A percentile compares a stretch with the other conserved stretches of the same genome.
These are phyloP conservation scores for Lasioglossum albipes DNA, from an alignment of 1,140 invertebrate species.

Conservation along the genomic window DNA sequence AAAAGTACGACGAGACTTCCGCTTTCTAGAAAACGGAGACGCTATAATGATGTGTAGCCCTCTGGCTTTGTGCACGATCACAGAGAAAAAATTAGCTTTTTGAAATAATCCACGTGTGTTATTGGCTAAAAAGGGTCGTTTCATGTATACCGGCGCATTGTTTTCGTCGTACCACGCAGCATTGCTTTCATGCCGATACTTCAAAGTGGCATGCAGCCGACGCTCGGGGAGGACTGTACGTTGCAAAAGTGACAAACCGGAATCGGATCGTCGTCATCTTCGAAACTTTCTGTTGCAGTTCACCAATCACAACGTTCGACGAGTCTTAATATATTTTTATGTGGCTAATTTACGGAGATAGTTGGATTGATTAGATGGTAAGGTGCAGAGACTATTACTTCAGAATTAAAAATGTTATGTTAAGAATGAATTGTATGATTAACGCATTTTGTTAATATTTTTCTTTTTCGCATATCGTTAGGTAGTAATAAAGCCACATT, in stretches of 20 bases:
- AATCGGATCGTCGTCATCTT: conserved; percentile 4
- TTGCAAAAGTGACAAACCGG: conserved; percentile 57
- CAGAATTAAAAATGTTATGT: too few relatives aligned
- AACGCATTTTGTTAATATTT: too few relatives aligned
- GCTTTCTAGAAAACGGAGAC: conserved; percentile 61
- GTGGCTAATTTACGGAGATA: too few relatives aligned
- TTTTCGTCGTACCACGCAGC: conserved; percentile 72
- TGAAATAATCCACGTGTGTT: conserved; percentile 79
- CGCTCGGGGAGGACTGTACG: conserved; percentile 55
- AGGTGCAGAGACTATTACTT: too few relatives aligned
- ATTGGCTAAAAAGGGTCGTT: conserved; percentile 79
- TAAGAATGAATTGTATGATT: too few relatives aligned
- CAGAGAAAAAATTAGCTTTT: conserved; percentile 75
- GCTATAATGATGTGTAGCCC: conserved; percentile 49
- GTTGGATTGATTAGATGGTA: too few relatives aligned
- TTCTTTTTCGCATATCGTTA: too few relatives aligned
- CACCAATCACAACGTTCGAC: neutral
- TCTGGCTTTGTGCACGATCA: conserved; percentile 42
- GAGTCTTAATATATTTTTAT: neutral
- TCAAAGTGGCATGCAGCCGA: conserved; percentile 75
- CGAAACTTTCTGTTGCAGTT: conserved; percentile 1
- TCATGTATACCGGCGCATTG: conserved; percentile 78
- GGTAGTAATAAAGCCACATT: too few relatives aligned
- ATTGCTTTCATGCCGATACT: conserved; percentile 76
- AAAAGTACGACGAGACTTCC: conserved; percentile 69